Conservation (phyloP, 2,797 vertebrate species). For the Lemur catta region DNA sequence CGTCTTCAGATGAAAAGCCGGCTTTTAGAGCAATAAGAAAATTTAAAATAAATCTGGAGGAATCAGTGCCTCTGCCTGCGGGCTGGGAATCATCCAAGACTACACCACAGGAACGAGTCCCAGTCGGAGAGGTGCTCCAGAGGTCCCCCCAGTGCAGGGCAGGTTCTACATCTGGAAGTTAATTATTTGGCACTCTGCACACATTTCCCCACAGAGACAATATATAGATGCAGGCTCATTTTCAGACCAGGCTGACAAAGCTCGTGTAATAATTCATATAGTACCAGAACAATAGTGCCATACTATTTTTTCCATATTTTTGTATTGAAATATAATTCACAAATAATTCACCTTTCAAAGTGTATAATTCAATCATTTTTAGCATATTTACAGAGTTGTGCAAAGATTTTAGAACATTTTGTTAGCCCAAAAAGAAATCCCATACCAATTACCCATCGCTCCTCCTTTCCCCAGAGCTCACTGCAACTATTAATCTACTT, state of each 20-base stretch:
- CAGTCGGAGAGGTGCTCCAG: not conserved
- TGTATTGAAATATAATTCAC: not conserved
- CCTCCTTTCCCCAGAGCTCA: not conserved
- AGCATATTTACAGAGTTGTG: not conserved
- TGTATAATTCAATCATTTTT: not conserved
- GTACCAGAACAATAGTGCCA: not conserved
- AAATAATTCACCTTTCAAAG: not conserved
- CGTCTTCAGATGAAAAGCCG: not conserved
- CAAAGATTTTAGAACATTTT: not conserved
- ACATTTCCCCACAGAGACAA: not conserved
- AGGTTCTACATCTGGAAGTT: not conserved
- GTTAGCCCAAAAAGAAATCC: not conserved
- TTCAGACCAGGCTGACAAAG: not conserved
- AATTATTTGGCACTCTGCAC: not conserved
- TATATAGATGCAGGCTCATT: not conserved
- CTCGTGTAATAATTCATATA: rapidly evolving
- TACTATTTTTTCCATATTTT: not conserved
- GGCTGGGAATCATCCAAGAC: not conserved
- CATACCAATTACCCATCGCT: not conserved
- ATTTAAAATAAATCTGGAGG: not conserved
- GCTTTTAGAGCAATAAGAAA: not conserved
- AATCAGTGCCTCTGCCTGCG: not conserved
- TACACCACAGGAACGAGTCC: not conserved
- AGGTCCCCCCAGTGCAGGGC: not conserved
- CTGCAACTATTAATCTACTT: not conserved